Percentiles rank a stretch among this genome's conserved stretches.
Conservation (phyloP, 2,888 invertebrate species). For the Candidula unifasciata region DNA sequence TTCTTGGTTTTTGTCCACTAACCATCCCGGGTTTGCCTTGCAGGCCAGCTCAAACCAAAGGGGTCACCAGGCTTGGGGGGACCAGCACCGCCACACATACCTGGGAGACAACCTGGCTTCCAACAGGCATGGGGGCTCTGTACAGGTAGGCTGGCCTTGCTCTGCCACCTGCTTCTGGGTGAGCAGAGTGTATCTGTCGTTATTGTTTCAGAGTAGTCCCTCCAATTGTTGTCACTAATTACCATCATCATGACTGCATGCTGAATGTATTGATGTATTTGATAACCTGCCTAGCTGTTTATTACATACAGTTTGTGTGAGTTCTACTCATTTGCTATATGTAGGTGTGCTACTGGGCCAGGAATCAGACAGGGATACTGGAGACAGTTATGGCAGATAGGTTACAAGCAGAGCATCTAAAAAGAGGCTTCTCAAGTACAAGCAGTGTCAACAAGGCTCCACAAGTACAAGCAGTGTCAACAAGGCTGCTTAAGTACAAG, state of each 20-base stretch:
- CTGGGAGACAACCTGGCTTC: constrained; percentile 83
- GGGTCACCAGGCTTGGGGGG: constrained; percentile 75
- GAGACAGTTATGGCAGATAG: too few species aligned
- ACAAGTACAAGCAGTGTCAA: too few species aligned
- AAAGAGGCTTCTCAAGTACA: too few species aligned
- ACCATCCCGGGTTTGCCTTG: constrained; percentile 66
- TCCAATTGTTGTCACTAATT: constrained; percentile 14
- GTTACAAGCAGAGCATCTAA: too few species aligned
- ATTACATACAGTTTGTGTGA: neutral
- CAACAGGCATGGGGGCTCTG: constrained; percentile 94
- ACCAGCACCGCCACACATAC: constrained; percentile 72
- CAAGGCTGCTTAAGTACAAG: too few species aligned
- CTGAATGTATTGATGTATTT: neutral
- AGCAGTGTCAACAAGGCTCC: too few species aligned
- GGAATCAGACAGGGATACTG: too few species aligned
- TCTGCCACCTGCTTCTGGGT: neutral
- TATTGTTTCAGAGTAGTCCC: neutral
- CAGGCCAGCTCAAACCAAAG: constrained; percentile 73
- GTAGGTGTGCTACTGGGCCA: too few species aligned
- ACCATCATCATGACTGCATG: neutral
- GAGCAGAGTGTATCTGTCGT: neutral
- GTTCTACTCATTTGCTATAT: neutral
- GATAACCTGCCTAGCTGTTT: neutral
- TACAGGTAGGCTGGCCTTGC: constrained; percentile 84
- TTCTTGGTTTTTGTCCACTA: constrained; percentile 38